Percentiles rank a stretch among this genome's conserved stretches.
These are phyloP conservation scores for Carcina quercana DNA, from an alignment of 2,888 invertebrate species.

Conservation along the genomic window DNA sequence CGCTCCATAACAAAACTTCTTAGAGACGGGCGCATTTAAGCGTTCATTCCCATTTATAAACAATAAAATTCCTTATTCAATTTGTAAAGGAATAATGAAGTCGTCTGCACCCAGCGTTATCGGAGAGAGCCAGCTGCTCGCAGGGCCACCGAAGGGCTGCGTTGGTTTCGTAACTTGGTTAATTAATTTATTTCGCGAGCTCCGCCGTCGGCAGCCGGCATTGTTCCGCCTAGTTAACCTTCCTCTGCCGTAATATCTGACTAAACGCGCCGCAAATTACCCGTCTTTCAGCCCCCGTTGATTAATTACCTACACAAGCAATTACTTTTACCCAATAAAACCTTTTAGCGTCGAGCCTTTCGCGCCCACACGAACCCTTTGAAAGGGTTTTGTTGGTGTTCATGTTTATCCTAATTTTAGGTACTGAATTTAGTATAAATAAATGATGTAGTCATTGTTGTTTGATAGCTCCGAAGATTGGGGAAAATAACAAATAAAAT, in stretches of 20 bases:
- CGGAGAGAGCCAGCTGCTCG: background rate
- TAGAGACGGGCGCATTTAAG: slow-evolving; percentile 14
- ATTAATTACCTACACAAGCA: slow-evolving; percentile 28
- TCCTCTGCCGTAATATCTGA: slow-evolving; percentile 21
- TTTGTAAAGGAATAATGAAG: slow-evolving; percentile 26
- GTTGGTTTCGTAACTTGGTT: slow-evolving; percentile 15
- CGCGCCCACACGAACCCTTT: no score
- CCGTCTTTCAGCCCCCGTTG: slow-evolving; percentile 28
- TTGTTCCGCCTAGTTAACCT: slow-evolving; percentile 35
- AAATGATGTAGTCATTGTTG: no score
- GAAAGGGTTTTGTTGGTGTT: no score
- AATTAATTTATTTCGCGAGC: slow-evolving; percentile 36
- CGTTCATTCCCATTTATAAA: slow-evolving; percentile 21
- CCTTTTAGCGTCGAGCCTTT: slow-evolving; percentile 6
- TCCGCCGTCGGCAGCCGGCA: slow-evolving; percentile 21
- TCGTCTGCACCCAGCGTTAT: slow-evolving; percentile 21
- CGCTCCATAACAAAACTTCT: no score
- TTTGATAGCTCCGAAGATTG: no score
- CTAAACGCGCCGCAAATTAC: slow-evolving; percentile 31
- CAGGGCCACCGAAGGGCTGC: slow-evolving; percentile 12
- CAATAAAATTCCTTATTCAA: slow-evolving; percentile 22
- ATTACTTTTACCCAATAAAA: slow-evolving; percentile 14
- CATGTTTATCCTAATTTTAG: no score
- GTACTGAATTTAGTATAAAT: no score
- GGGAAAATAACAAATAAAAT: no score